These are phyloP conservation scores for Lycodopsis pacificus DNA, from an alignment of 2,797 vertebrate species.

Conservation along the genomic window DNA sequence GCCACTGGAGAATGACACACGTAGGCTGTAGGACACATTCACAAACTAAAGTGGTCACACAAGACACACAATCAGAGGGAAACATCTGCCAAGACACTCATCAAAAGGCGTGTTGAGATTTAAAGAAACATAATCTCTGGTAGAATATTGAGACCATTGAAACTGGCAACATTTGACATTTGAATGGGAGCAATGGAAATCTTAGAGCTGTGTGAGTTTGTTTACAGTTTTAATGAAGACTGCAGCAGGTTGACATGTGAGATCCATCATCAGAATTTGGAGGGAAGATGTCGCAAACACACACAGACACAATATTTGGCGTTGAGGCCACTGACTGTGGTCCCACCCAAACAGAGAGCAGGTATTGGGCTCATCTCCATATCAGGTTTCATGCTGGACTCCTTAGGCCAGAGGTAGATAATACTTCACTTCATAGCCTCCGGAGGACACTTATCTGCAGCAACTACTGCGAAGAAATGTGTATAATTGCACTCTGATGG, in stretches of 20 bases:
- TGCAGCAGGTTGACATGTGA: neutral
- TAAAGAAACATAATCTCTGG: slow-evolving; percentile 11
- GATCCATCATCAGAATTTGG: neutral
- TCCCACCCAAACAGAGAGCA: slow-evolving; percentile 49
- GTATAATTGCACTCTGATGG: slow-evolving; percentile 29
- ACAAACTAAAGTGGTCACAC: slow-evolving; percentile 20
- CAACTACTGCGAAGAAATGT: slow-evolving; percentile 14
- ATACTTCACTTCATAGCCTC: neutral
- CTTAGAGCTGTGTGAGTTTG: slow-evolving; percentile 39
- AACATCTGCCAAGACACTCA: neutral
- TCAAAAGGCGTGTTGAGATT: slow-evolving; percentile 3
- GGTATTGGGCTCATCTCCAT: slow-evolving; percentile 66
- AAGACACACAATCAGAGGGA: slow-evolving; percentile 13
- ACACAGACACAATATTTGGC: slow-evolving; percentile 12
- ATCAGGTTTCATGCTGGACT: slow-evolving; percentile 68
- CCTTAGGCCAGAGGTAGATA: slow-evolving; percentile 35
- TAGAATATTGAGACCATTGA: neutral
- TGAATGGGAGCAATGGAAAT: slow-evolving; percentile 6
- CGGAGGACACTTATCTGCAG: slow-evolving; percentile 38
- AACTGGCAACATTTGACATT: neutral
- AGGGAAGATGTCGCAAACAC: slow-evolving; percentile 3
- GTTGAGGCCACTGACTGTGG: slow-evolving; percentile 14
- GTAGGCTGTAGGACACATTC: slow-evolving; percentile 1
- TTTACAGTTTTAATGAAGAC: slow-evolving; percentile 8
- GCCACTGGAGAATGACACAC: slow-evolving; percentile 27